Base-by-base conservation (phyloP, 2,888 invertebrate genomes). In the Megalurothrips usitatus region DNA sequence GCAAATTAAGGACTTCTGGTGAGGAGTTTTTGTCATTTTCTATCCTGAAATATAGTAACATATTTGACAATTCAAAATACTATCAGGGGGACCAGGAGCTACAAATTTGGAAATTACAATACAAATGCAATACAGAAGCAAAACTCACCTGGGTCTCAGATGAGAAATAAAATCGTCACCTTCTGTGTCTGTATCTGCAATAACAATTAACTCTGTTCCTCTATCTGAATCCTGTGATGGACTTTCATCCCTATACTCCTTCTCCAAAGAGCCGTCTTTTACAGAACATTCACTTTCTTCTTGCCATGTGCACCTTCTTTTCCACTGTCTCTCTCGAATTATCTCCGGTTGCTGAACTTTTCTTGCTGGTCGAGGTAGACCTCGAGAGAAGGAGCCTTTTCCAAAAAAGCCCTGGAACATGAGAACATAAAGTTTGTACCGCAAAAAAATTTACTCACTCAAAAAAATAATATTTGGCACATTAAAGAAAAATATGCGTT, bases 101-200 rank as follows among this genome's bases (percentile, higher is more conserved):
- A 26, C 68, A 26, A 75, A 75, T 75, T 12, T 75, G 2, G 6
- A 4, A 43, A 43, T 43, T 43, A 43, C 34, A 43, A 6, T 14
- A 52, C 52, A 52, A 17, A 17, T 14, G 6, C 17, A 17, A 14
- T 52, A 52, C 3, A 6, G 34, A 6, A 43, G 34, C 34, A 26
- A 23, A 8, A 26, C 68, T 12, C 26, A 75, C 68, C 68, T 75
- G 12, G 92, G 91, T 84, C 89, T 89, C 82, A 92, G 87, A 83
- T 91, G 89, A 80, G 87, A 89, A 86, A 92, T 90, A 86, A 91
- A 92, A 84, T 91, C 88, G 82, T 91, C 91, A 83, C 88, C 89
- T 82, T 92, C 92, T 0, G 90, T 90, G 84, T 92, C 92, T 87
- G 91, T 92, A 83, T 92, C 91, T 9, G 92, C 90, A 49, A 93